Evolutionary conservation across 2,888 invertebrate species (phyloP), one percentile per base, ranked within the genome.

Genomic region (Drosophila ezoana): DNA sequence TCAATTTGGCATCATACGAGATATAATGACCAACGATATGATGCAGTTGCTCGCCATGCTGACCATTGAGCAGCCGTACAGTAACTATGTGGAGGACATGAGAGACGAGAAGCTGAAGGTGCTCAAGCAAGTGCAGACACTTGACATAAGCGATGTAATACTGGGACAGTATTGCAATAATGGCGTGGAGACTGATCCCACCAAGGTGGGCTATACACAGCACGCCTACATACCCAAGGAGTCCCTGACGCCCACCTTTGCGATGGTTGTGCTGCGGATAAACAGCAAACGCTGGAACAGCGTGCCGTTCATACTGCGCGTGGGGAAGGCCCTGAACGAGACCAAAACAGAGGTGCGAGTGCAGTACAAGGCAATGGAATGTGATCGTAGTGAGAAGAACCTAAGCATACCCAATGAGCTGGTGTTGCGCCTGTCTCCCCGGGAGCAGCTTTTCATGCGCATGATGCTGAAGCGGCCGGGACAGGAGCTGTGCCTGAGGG

Each of bases 401-500:
- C 16, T 23, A 9, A 49, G 56, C 9, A 48, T 65, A 5, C 67
- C 76, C 0, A 89, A 85, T 47, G 84, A 85, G 53, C 32, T 85
- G 18, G 81, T 85, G 1, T 2, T 85, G 44, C 63, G 84, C 0
- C 23, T 78, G 5, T 13, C 44, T 3, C 84, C 87, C 0, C 61
- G 38, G 0, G 87, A 85, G 32, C 74, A 87, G 57, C 52, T 85
- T 2, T 81, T 79, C n/a, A 87, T 85, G 89, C 87, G 84, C 1
- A 28, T 87, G 53, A 76, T 79, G 38, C 38, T 72, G 1, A 89
- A 85, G 47, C 62, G 54, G 40, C 54, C 67, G 0, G 84, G 87
- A 1, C 61, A 54, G 13, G 41, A 74, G 0, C 43, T 81, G 8
- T 69, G 72, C 13, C 56, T 89, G 1, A 45, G 67, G 5, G 62